Percentiles rank a stretch among this genome's conserved stretches.
These are phyloP conservation scores for Karalla daura DNA, from an alignment of 2,797 vertebrate species.

Conservation along the genomic window DNA sequence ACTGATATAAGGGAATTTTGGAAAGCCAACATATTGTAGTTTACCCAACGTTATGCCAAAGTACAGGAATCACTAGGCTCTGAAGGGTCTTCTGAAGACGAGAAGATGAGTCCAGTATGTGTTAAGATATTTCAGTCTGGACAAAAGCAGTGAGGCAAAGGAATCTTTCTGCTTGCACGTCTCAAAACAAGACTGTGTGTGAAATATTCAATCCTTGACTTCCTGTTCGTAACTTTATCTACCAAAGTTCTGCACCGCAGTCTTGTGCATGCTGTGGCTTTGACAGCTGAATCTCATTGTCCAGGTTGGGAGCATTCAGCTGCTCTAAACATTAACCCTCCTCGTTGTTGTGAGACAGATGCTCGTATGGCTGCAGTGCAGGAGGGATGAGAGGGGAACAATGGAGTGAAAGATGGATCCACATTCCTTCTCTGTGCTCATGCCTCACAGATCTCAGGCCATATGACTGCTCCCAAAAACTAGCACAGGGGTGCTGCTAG, in stretches of 20 bases:
- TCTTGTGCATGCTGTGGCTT: slow-evolving; percentile 14
- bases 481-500: neutral
- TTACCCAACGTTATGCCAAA: too few species aligned
- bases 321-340: slow-evolving; percentile 44
- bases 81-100: neutral
- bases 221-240: slow-evolving; percentile 37
- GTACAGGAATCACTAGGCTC: neutral
- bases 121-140: slow-evolving; percentile 1
- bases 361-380: slow-evolving; percentile 18
- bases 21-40: too few species aligned
- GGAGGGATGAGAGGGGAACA: slow-evolving; percentile 42
- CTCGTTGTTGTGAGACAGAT: slow-evolving; percentile 38
- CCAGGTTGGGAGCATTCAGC: slow-evolving; percentile 28
- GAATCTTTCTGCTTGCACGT: neutral
- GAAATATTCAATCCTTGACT: slow-evolving; percentile 1
- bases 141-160: neutral
- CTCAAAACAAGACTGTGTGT: neutral
- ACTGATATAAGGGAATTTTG: too few species aligned
- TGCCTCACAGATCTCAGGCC: slow-evolving; percentile 56
- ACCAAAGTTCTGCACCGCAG: slow-evolving; percentile 4
- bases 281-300: slow-evolving; percentile 50
- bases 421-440: slow-evolving; percentile 66
- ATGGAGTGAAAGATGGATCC: slow-evolving; percentile 49
- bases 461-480: slow-evolving; percentile 37
- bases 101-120: neutral